Evolutionary conservation across 1,140 invertebrate species (phyloP), one percentile per base, ranked within the genome.

Genomic region (Riptortus pedestris): DNA sequence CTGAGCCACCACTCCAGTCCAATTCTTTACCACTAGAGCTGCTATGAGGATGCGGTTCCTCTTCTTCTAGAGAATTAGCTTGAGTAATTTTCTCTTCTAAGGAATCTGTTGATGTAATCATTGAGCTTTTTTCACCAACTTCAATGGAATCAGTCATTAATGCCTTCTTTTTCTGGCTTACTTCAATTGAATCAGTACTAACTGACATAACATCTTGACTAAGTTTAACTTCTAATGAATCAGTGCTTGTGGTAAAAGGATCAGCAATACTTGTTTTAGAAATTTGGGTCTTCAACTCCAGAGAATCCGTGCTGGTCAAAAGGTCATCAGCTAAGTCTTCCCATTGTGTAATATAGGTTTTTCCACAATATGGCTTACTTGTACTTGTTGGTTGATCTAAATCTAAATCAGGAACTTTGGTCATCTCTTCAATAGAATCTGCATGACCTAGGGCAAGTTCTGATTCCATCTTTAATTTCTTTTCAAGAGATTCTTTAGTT

Each of bases 121-220:
- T 76, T 12, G 76, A 78, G 16, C 72, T 73, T 48, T 75, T 71
- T 16, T 74, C 72, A 33, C 71, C 72, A 57, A 76, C 72, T 68
- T 78, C 76, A 2, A 81, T 75, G 59, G 79, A 80, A 69, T 81
- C 79, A 24, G 72, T 77, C 72, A 75, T 73, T 18, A 73, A 67
- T 57, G 73, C 72, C 71, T 51, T 69, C 58, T 60, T 70, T 68
- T 64, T 71, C 33, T 72, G 68, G 27, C 79, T 75, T 11, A 28
- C 64, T 70, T 85, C 83, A 63, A 83, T 81, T 43, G 80, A 83
- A 70, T 84, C 82, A 11, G 80, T 80, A 71, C 81, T 83, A 57
- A 80, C 78, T 14, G 81, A 80, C 79, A 82, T 81, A 63, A 79
- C 70, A 68, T 81, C 78, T 29, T 60, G 62, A 51, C 58, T 62